Conservation (phyloP, 2,888 invertebrate species). For the Lithophane socia region DNA sequence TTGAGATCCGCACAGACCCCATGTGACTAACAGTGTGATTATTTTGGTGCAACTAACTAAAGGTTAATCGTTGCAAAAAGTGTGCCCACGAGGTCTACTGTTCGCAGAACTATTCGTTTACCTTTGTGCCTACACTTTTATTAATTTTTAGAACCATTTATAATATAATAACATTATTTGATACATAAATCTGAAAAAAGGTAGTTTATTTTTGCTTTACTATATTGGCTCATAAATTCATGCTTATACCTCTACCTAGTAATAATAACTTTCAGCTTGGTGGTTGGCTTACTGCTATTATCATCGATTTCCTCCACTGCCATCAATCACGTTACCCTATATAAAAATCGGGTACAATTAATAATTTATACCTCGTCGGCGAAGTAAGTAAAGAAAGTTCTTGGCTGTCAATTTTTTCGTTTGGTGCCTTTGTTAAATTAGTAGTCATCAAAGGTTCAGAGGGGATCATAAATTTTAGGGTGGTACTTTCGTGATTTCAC, state of each 20-base stretch:
- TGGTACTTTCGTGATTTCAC: conserved; percentile 84
- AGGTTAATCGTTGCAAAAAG: no score
- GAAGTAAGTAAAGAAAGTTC: conserved; percentile 71
- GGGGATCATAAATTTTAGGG: conserved; percentile 85
- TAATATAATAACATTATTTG: neutral
- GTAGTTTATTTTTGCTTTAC: conserved; percentile 16
- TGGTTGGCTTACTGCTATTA: conserved; percentile 57
- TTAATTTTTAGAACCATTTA: neutral
- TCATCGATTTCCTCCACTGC: conserved; percentile 60
- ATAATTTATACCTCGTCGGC: conserved; percentile 74
- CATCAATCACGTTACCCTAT: conserved; percentile 67
- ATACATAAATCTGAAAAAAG: conserved; percentile 20
- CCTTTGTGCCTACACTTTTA: neutral
- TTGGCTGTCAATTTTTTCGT: conserved; percentile 75
- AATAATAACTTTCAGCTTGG: conserved; percentile 40
- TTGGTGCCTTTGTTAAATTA: conserved; percentile 82
- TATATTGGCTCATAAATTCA: conserved; percentile 43
- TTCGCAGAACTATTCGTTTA: no score
- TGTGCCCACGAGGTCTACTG: no score
- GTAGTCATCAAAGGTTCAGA: conserved; percentile 84
- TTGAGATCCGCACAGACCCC: no score
- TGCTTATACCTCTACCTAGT: conserved; percentile 4
- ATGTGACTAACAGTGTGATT: no score
- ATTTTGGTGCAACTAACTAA: no score
- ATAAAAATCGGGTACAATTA: conserved; percentile 68